phyloP scores from a whole-genome alignment of 2,888 invertebrate genomes.

The Zaprionus obscuricornis region DNA sequence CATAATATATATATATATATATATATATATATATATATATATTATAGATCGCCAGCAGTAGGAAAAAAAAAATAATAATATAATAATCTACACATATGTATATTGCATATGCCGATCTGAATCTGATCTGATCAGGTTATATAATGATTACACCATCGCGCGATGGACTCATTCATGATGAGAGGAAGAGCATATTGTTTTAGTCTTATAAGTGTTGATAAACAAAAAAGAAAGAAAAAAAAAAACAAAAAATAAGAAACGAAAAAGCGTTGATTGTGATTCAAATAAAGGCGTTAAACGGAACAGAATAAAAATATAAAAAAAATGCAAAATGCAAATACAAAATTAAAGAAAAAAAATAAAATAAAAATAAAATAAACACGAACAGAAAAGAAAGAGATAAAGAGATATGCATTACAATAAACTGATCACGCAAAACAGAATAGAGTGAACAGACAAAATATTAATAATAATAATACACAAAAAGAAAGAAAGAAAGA shows the following conservation, averaged over 20 bases:
- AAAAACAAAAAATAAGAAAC: constrained; percentile 14
- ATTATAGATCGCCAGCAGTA: no score
- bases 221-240: constrained; percentile 2
- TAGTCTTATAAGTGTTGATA: constrained; percentile 64
- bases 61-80: no score
- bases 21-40: constrained; percentile 2
- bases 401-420: no score
- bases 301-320: constrained; percentile 44
- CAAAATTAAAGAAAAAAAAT: constrained; percentile 8
- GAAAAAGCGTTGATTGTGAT: constrained; percentile 77
- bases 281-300: constrained; percentile 58
- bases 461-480: no score
- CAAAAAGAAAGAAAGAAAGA: no score
- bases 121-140: not conserved
- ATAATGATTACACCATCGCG: constrained; percentile 1
- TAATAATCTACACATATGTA: no score
- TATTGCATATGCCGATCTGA: no score
- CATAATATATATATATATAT: no score
- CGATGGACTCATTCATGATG: constrained; percentile 2
- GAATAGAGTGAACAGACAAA: no score
- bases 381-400: constrained; percentile 1
- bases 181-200: constrained; percentile 45
- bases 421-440: no score
- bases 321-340: constrained; percentile 5
- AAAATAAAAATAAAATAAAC: constrained; percentile 16